These are phyloP conservation scores for Galagoides demidoff DNA, from an alignment of 2,797 vertebrate species.

Conservation along the genomic window DNA sequence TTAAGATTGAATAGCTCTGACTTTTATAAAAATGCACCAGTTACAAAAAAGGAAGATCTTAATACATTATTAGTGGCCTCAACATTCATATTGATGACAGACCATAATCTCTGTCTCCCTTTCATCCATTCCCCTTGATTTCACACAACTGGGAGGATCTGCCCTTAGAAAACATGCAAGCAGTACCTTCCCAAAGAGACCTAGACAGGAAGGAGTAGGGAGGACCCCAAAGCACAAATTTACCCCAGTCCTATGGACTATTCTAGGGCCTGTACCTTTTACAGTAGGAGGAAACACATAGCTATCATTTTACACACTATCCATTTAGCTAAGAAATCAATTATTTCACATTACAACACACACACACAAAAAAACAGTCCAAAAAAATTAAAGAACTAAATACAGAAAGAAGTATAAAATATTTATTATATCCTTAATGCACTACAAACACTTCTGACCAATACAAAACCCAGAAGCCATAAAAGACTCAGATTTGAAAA, in stretches of 20 bases:
- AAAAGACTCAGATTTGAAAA: not conserved
- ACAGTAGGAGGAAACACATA: not conserved
- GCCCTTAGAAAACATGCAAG: not conserved
- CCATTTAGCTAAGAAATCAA: not conserved
- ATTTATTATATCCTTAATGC: not conserved
- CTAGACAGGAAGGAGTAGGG: too few relatives aligned
- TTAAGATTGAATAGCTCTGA: not conserved
- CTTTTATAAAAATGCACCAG: conserved; percentile 11
- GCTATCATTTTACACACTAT: not conserved
- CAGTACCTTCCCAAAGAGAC: not conserved
- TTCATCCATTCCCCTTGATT: not conserved
- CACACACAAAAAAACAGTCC: not conserved
- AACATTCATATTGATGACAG: not conserved
- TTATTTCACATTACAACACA: not conserved
- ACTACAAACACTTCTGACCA: not conserved
- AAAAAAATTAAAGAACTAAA: not conserved
- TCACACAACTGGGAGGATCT: not conserved
- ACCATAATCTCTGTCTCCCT: not conserved
- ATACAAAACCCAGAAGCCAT: not conserved
- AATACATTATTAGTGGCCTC: not conserved
- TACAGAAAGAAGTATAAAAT: not conserved
- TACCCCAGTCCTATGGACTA: not conserved
- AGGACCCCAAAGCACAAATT: not conserved
- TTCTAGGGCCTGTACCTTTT: not conserved
- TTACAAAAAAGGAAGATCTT: not conserved